Evolutionary conservation across 2,888 invertebrate genomes (phyloP).

Genomic region (Hololepta plana): DNA sequence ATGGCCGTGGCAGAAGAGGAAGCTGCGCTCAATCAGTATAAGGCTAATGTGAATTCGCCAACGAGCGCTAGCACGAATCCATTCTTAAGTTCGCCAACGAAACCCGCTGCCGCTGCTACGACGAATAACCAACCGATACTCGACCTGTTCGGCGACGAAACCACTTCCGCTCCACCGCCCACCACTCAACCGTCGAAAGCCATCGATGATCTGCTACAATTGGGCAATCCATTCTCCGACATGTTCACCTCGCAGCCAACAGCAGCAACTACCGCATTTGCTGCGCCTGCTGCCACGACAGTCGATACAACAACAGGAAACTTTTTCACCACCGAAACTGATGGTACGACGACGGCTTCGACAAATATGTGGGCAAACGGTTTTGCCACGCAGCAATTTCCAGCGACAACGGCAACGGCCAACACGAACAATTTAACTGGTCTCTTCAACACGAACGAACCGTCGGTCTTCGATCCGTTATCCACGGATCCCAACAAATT

Average conservation of each 20-base stretch:
- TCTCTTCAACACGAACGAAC: conserved; percentile 30
- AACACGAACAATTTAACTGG: conserved; percentile 25
- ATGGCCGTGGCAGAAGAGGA: conserved; percentile 92
- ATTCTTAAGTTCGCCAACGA: conserved; percentile 52
- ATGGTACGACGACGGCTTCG: conserved; percentile 16
- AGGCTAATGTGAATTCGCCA: conserved; percentile 73
- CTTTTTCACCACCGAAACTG: conserved; percentile 15
- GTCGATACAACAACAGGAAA: conserved; percentile 15
- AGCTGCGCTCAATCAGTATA: conserved; percentile 86
- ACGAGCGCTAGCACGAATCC: conserved; percentile 62
- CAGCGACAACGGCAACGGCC: conserved; percentile 3
- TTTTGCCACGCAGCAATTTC: conserved; percentile 13
- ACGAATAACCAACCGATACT: conserved; percentile 41
- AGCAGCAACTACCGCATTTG: conserved; percentile 8
- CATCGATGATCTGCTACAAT: conserved; percentile 72
- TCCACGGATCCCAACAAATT: conserved; percentile 40
- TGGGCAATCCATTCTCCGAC: conserved; percentile 85
- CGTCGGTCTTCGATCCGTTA: conserved; percentile 37
- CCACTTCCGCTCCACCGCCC: conserved; percentile 26
- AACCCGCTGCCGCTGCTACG: conserved; percentile 18
- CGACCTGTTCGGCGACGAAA: conserved; percentile 58
- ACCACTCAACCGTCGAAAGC: conserved; percentile 30
- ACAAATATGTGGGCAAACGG: conserved; percentile 21
- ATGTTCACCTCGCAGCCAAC: too few relatives aligned
- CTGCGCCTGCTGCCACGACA: conserved; percentile 15